Conservation (phyloP, 2,797 vertebrate genomes). For the Lagorchestes hirsutus region DNA sequence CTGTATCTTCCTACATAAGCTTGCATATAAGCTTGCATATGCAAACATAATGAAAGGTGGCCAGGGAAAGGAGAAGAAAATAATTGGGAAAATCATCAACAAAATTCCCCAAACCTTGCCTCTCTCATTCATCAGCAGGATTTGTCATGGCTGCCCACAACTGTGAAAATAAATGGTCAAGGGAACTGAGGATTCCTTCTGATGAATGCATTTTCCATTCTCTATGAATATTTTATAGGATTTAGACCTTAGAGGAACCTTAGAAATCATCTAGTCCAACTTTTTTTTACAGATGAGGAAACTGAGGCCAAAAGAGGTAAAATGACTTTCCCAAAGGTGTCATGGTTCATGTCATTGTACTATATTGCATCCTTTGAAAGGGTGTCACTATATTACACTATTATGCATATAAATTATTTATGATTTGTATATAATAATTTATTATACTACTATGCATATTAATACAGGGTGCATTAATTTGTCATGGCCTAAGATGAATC, state of each 20-base stretch:
- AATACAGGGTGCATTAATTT: not conserved
- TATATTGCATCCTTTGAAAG: not conserved
- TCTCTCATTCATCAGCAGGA: not conserved
- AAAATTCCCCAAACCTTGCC: not conserved
- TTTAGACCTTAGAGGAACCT: not conserved
- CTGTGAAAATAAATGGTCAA: conserved; percentile 1
- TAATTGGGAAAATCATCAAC: conserved; percentile 6
- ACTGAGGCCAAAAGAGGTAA: not conserved
- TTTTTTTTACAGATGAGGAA: not conserved
- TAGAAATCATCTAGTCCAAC: not conserved
- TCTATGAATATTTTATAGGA: not conserved
- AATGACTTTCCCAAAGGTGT: not conserved
- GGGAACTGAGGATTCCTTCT: not conserved
- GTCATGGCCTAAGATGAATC: not conserved
- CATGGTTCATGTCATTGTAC: not conserved
- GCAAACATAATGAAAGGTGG: not conserved
- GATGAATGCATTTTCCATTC: not conserved
- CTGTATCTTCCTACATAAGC: not conserved
- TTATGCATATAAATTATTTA: not conserved
- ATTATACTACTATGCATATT: not conserved
- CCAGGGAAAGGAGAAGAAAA: not conserved
- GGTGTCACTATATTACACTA: not conserved
- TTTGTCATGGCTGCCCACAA: not conserved
- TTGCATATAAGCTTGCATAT: not conserved
- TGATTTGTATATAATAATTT: not conserved